Percentiles rank a stretch among this genome's conserved stretches.
Conservation (phyloP, 2,888 invertebrate genomes). For the Frankliniella intonsa region DNA sequence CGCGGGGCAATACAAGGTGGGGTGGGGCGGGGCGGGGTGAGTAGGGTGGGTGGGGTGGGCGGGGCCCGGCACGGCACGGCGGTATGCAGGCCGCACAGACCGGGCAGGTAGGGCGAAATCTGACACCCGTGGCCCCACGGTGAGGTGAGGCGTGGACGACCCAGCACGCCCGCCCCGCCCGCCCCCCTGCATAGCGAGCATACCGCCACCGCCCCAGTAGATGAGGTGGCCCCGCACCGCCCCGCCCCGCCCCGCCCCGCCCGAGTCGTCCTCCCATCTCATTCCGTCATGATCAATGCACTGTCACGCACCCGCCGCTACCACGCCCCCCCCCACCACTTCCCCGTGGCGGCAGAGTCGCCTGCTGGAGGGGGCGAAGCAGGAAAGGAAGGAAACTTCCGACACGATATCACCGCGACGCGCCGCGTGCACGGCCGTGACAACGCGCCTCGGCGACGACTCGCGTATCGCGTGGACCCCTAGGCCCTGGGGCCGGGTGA, state of each 20-base stretch:
- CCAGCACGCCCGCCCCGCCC: background rate
- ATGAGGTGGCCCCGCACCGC: too few species aligned
- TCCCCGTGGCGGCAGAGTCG: background rate
- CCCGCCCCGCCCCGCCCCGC: background rate
- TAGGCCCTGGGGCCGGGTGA: too few species aligned
- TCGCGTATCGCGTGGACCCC: too few species aligned
- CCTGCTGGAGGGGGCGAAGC: background rate
- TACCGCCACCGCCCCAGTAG: too few species aligned
- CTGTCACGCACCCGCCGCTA: background rate
- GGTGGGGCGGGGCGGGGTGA: too few species aligned
- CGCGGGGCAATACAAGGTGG: too few species aligned
- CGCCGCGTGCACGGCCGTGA: background rate
- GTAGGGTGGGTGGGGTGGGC: too few species aligned
- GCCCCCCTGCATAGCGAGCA: background rate
- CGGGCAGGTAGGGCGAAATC: background rate
- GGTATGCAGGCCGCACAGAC: background rate
- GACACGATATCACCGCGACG: background rate
- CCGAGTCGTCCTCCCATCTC: background rate
- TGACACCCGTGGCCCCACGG: background rate
- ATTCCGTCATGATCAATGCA: conserved; percentile 1
- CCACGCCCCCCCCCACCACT: background rate
- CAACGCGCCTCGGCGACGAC: too few species aligned
- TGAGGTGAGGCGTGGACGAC: background rate
- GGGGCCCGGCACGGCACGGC: too few species aligned
- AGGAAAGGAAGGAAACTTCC: too few species aligned